These are phyloP conservation scores for Nannoperca obscura DNA, from an alignment of 2,797 vertebrate genomes.

Conservation along the genomic window DNA sequence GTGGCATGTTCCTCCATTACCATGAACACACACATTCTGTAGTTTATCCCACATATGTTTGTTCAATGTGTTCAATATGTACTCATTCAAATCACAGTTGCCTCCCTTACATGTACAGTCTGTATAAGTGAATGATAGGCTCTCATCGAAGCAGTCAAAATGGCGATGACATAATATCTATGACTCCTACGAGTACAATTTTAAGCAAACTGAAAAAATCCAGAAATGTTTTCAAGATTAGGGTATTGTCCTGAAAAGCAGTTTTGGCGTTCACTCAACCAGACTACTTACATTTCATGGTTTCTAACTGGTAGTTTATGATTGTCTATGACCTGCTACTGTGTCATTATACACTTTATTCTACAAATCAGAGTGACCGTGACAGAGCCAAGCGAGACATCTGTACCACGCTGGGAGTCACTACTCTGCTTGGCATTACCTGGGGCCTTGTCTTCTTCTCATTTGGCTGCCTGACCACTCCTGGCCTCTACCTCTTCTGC, in stretches of 20 bases:
- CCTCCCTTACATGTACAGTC: background rate
- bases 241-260: background rate
- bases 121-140: background rate
- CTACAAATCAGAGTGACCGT: conserved; percentile 12
- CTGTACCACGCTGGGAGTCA: conserved; percentile 73
- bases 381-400: conserved; percentile 68
- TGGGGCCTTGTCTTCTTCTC: conserved; percentile 84
- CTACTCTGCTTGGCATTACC: conserved; percentile 81
- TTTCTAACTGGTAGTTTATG: background rate
- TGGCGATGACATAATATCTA: background rate
- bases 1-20: background rate
- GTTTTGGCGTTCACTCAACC: background rate
- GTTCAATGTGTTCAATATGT: background rate
- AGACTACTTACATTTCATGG: background rate
- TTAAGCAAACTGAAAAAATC: background rate
- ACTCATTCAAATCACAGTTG: no score
- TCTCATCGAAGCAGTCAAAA: background rate
- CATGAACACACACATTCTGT: background rate
- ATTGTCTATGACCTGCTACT: background rate
- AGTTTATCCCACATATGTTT: background rate
- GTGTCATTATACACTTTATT: background rate
- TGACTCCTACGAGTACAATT: background rate
- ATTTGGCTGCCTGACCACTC: conserved; percentile 55
- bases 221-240: background rate
- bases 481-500: conserved; percentile 83